phyloP scores from a whole-genome alignment of 2,888 invertebrate genomes.

The Melieria crassipennis region DNA sequence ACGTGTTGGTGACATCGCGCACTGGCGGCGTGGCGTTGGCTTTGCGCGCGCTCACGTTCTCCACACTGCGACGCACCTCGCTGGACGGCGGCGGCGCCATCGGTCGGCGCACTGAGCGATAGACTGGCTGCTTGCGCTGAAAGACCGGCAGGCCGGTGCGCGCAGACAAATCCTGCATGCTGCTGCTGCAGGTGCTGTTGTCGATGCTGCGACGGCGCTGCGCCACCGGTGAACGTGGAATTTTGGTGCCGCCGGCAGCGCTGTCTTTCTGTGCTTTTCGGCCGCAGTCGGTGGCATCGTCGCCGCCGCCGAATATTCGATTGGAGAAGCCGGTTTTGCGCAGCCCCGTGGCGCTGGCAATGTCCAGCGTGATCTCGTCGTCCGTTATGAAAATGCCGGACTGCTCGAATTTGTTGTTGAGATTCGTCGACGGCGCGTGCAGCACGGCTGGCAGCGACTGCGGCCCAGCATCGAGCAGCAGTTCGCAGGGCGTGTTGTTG shows the following conservation, averaged over 20 bases:
- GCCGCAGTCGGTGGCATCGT: slow-evolving; percentile 40
- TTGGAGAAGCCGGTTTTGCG: slow-evolving; percentile 77
- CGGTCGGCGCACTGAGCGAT: slow-evolving; percentile 66
- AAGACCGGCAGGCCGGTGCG: slow-evolving; percentile 55
- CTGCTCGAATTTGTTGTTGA: slow-evolving; percentile 58
- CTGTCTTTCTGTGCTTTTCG: neutral
- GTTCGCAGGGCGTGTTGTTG: slow-evolving; percentile 29
- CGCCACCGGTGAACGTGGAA: slow-evolving; percentile 62
- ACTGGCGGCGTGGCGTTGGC: slow-evolving; percentile 50
- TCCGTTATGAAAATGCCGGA: slow-evolving; percentile 64
- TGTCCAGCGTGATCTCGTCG: slow-evolving; percentile 69
- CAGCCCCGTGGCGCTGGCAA: slow-evolving; percentile 76
- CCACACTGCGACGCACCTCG: neutral
- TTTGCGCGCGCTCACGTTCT: slow-evolving; percentile 11
- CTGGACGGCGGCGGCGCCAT: neutral
- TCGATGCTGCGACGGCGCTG: slow-evolving; percentile 63
- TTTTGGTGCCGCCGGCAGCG: slow-evolving; percentile 62
- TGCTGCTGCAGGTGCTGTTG: slow-evolving; percentile 56
- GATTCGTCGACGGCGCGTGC: slow-evolving; percentile 37
- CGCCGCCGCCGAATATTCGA: slow-evolving; percentile 71
- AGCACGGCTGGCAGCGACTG: slow-evolving; percentile 57
- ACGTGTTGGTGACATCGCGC: slow-evolving; percentile 75
- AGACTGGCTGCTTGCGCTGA: slow-evolving; percentile 62
- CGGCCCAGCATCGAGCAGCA: slow-evolving; percentile 50
- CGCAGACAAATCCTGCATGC: slow-evolving; percentile 56